Conservation (phyloP, 2,797 vertebrate genomes). For the Thripadectes ignobilis region DNA sequence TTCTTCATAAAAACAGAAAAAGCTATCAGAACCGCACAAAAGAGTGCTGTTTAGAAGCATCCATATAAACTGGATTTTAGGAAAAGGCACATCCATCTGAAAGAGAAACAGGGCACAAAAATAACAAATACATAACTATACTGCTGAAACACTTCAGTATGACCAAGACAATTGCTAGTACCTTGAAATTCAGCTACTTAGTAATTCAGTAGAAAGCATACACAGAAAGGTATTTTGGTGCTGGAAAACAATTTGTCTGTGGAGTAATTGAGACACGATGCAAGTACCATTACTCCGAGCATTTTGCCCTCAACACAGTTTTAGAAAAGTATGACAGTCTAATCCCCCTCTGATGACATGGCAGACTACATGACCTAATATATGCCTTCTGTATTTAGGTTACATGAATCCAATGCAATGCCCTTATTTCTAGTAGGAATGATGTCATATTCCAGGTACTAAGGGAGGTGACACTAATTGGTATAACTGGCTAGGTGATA, state of each 20-base stretch:
- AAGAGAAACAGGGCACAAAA: not conserved
- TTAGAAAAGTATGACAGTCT: not conserved
- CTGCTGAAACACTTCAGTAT: not conserved
- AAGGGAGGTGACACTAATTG: conserved; percentile 6
- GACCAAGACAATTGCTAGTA: not conserved
- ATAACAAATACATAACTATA: not conserved
- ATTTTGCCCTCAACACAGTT: not conserved
- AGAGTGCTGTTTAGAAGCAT: not conserved
- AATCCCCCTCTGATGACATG: not conserved
- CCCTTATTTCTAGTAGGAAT: conserved; percentile 4
- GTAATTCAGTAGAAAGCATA: not conserved
- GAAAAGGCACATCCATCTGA: not conserved
- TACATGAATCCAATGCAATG: not conserved
- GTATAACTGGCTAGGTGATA: not conserved
- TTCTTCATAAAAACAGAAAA: not conserved
- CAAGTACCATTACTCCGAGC: not conserved
- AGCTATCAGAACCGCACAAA: not conserved
- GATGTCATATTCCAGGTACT: conserved; percentile 18
- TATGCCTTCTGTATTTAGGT: not conserved
- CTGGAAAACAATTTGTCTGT: not conserved
- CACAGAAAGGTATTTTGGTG: not conserved
- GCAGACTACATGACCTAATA: not conserved
- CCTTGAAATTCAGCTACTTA: not conserved
- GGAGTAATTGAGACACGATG: rapidly evolving
- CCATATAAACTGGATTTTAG: not conserved